phyloP scores from a whole-genome alignment of 2,888 invertebrate genomes.

The Antheraea yamamai region DNA sequence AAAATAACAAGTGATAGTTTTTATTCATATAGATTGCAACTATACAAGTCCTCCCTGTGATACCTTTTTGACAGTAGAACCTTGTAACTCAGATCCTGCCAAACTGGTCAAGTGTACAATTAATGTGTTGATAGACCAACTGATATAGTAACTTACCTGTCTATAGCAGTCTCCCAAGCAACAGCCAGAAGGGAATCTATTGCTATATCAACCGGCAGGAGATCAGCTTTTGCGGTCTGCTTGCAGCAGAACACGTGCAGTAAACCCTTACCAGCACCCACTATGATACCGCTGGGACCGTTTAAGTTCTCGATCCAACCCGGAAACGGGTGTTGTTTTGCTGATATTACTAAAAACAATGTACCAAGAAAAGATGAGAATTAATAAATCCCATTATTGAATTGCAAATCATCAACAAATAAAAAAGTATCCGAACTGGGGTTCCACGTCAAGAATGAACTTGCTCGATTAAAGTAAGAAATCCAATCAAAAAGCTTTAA shows the following conservation, averaged over 20 bases:
- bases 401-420: background rate
- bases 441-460: too few species aligned
- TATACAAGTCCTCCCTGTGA: too few species aligned
- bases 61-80: too few species aligned
- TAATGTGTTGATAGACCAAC: too few species aligned
- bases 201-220: slow-evolving; percentile 91
- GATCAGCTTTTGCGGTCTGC: slow-evolving; percentile 83
- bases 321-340: slow-evolving; percentile 82
- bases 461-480: too few species aligned
- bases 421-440: too few species aligned
- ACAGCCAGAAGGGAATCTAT: slow-evolving; percentile 88
- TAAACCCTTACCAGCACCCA: slow-evolving; percentile 87
- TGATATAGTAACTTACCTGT: slow-evolving; percentile 54
- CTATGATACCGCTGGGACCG: slow-evolving; percentile 90
- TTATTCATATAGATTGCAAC: too few species aligned
- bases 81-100: too few species aligned
- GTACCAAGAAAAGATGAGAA: background rate
- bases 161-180: slow-evolving; percentile 85
- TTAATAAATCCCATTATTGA: background rate
- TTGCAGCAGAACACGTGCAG: slow-evolving; percentile 85
- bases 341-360: slow-evolving; percentile 81
- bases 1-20: too few species aligned
- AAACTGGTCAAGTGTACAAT: too few species aligned
- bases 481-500: too few species aligned
- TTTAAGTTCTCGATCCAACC: slow-evolving; percentile 98